Evolutionary conservation across 1,140 invertebrate species (phyloP), one percentile per base, ranked within the genome.

Genomic region (Drosophila kanapiae): DNA sequence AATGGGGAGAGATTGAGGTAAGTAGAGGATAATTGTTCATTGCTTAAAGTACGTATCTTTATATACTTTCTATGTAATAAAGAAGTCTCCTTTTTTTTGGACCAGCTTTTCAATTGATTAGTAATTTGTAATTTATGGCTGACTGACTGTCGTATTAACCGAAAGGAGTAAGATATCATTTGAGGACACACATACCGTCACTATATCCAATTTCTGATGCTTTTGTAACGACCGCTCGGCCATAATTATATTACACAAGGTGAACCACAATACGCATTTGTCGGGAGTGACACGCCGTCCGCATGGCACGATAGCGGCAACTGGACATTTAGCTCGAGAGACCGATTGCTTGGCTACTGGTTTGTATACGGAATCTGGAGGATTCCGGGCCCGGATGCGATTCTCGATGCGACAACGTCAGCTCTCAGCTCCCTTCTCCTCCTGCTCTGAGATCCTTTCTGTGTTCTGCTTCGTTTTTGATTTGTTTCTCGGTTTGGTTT

Each of bases 241-340:
- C 92, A 93, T 93, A 93, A 91, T 93, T 92, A 91, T 92, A 84
- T 93, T 93, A 93, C 82, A 92, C 92, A 92, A 91, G 80, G 84
- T 92, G 88, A 81, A 92, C 92, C 82, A 82, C 83, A 91, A 92
- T 92, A 92, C 91, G 82, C 92, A 93, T 93, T 93, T 92, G 91
- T 92, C 90, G 80, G 76, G 78, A 91, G 82, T 91, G 88, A 91
- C 87, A 91, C 83, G 82, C 91, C 81, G 92, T 91, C 79, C 86
- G 83, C 91, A 92, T 91, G 82, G 86, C 79, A 88, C 85, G 79
- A 81, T 71, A 75, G 80, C 85, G 80, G 84, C 84, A 88, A 78
- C 71, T 80, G 77, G 71, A 87, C 83, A 87, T 87, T 88, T 88
- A 87, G 63, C 76, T 78, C 56, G 77, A 54, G 53, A 64, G 74